phyloP scores from a whole-genome alignment of 2,888 invertebrate species.

The Poecilobothrus nobilitatus region DNA sequence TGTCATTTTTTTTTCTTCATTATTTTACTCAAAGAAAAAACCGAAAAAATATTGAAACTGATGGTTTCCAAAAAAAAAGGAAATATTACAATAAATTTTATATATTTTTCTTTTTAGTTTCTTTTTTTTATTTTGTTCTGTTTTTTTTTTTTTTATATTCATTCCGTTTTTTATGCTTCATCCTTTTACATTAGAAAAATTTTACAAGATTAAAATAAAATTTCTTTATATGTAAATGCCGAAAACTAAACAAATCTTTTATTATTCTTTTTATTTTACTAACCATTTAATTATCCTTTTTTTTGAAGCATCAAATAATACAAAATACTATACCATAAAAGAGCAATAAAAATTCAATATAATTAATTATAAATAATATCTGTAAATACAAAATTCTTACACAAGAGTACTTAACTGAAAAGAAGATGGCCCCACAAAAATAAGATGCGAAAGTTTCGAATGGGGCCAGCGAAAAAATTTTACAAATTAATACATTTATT shows the following conservation, averaged over 20 bases:
- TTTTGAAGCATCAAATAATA: background rate
- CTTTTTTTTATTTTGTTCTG: background rate
- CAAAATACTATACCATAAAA: too few relatives aligned
- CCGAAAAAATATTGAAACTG: background rate
- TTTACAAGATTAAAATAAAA: too few relatives aligned
- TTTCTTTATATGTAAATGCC: background rate
- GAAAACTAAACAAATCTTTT: background rate
- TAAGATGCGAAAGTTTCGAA: too few relatives aligned
- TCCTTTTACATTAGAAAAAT: background rate
- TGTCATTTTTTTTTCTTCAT: background rate
- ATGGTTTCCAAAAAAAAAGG: background rate
- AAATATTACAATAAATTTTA: background rate
- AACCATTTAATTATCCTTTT: background rate
- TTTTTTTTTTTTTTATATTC: background rate
- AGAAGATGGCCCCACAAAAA: too few relatives aligned
- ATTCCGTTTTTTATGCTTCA: background rate
- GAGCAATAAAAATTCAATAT: too few relatives aligned
- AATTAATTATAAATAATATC: too few relatives aligned
- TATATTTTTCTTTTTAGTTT: too few relatives aligned
- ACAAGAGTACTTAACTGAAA: too few relatives aligned
- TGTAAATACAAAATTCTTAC: too few relatives aligned
- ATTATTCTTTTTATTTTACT: background rate
- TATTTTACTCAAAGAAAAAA: background rate
- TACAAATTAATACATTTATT: too few relatives aligned
- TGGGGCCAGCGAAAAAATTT: too few relatives aligned